phyloP scores from a whole-genome alignment of 23 tunicate species.

The Aplidium turbinatum region DNA sequence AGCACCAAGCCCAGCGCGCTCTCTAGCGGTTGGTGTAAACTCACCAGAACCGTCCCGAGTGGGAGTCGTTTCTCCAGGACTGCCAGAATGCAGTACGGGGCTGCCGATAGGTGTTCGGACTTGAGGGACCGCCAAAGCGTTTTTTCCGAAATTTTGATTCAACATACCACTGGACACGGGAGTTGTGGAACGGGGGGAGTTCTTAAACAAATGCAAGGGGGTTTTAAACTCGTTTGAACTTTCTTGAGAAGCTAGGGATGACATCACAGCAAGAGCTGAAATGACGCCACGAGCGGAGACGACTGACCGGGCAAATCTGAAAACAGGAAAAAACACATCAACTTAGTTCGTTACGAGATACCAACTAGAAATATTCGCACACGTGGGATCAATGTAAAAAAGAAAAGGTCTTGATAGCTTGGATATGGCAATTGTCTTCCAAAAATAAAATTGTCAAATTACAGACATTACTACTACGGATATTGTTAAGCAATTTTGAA shows the following conservation, averaged over 20 bases:
- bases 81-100: slow-evolving; percentile 11
- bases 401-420: too few relatives aligned
- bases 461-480: too few relatives aligned
- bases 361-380: too few relatives aligned
- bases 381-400: too few relatives aligned
- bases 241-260: slow-evolving; percentile 8
- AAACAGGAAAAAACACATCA: too few relatives aligned
- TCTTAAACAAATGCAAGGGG: slow-evolving; percentile 33
- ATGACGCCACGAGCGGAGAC: slow-evolving; percentile 49
- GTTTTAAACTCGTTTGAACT: slow-evolving; percentile 59
- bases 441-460: too few relatives aligned
- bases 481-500: too few relatives aligned
- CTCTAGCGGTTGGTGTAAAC: slow-evolving; percentile 33
- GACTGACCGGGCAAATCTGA: slow-evolving; percentile 44
- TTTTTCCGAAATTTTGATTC: not conserved
- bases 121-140: not conserved
- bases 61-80: slow-evolving; percentile 42
- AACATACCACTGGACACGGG: not conserved
- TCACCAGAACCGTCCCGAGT: slow-evolving; percentile 9
- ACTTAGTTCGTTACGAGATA: too few relatives aligned
- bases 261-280: slow-evolving; percentile 46
- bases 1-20: not conserved
- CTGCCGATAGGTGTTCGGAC: slow-evolving; percentile 32
- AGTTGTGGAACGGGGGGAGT: slow-evolving; percentile 51
- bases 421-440: too few relatives aligned